A percentile compares a stretch with the other conserved stretches of the same genome.
phyloP scores from a whole-genome alignment of 2,113 vertebrate genomes.

The Galbula dea region DNA sequence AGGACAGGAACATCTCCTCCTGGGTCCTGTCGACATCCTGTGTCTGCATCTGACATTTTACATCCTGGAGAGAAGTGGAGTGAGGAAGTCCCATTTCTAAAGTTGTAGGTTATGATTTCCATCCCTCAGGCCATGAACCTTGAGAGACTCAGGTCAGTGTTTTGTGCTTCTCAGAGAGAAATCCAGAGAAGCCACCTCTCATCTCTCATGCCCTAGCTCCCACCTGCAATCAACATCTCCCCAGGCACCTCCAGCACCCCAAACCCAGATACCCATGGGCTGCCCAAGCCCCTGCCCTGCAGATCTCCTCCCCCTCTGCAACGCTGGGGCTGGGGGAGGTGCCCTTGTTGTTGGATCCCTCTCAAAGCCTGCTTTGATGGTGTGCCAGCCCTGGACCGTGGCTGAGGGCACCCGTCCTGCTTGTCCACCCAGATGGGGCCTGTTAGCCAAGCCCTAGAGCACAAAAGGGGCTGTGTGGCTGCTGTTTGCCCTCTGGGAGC shows the following conservation, averaged over 20 bases:
- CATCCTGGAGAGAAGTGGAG: rapidly evolving
- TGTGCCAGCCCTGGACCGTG: neutral
- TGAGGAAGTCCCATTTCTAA: neutral
- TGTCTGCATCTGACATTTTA: neutral
- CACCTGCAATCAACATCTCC: neutral
- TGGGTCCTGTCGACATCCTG: too few relatives aligned
- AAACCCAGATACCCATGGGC: rapidly evolving
- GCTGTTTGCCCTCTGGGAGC: neutral
- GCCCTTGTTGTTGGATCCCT: neutral
- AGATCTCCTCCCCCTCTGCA: neutral
- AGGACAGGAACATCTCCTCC: too few relatives aligned
- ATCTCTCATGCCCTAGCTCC: neutral
- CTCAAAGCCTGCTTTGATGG: neutral
- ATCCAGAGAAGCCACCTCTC: neutral
- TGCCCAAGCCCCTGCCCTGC: neutral
- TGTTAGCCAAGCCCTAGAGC: neutral
- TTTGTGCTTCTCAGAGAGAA: neutral
- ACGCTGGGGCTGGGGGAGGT: rapidly evolving
- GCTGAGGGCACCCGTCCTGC: neutral
- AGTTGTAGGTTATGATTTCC: neutral
- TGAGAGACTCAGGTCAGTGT: rapidly evolving
- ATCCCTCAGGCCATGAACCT: neutral
- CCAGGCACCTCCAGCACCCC: neutral
- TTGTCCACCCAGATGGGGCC: neutral
- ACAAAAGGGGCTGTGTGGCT: slow-evolving; percentile 36